These are phyloP conservation scores for Venustoraphidia nigricollis DNA, from an alignment of 2,888 invertebrate species.

Conservation along the genomic window DNA sequence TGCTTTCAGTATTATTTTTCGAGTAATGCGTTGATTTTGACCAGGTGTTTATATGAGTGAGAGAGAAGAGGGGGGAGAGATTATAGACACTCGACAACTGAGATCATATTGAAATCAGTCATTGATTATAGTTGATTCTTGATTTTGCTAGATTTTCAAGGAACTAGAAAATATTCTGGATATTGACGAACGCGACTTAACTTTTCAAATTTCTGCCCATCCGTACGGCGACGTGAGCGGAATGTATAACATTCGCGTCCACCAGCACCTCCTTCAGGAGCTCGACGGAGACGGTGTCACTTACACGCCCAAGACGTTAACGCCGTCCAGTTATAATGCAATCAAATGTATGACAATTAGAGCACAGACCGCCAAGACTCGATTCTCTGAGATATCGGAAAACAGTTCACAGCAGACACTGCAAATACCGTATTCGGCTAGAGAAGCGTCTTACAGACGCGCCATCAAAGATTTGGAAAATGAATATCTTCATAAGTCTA, in stretches of 20 bases:
- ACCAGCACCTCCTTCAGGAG: neutral
- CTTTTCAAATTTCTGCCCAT: constrained; percentile 33
- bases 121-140: neutral
- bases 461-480: too few relatives aligned
- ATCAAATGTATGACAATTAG: neutral
- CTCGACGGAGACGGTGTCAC: neutral
- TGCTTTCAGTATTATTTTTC: too few relatives aligned
- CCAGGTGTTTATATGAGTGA: too few relatives aligned
- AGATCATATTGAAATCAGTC: neutral
- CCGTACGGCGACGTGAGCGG: constrained; percentile 42
- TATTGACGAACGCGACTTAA: constrained; percentile 28
- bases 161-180: constrained; percentile 35
- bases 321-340: neutral
- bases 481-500: too few relatives aligned
- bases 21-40: too few relatives aligned
- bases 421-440: too few relatives aligned
- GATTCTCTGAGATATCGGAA: too few relatives aligned
- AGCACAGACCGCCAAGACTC: too few relatives aligned
- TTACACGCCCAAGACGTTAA: neutral
- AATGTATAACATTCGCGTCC: constrained; percentile 40
- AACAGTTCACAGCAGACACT: too few relatives aligned
- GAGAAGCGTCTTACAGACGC: too few relatives aligned
- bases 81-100: constrained; percentile 1
- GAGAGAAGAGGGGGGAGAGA: constrained; percentile 1
- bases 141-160: constrained; percentile 22